phyloP scores from a whole-genome alignment of 2,888 invertebrate genomes.

The Zelleria hepariella region DNA sequence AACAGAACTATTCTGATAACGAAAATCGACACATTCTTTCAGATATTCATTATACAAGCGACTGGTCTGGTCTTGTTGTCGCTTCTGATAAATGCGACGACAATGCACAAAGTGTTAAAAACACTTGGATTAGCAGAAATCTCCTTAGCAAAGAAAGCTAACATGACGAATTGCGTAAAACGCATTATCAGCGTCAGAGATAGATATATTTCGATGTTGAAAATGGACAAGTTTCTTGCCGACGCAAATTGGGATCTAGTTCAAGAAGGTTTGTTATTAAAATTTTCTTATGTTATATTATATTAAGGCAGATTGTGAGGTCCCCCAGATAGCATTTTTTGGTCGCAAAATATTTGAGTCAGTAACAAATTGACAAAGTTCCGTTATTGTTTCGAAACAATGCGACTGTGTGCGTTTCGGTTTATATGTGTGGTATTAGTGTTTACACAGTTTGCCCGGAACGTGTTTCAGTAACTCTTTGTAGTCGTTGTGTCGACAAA shows the following conservation, averaged over 20 bases:
- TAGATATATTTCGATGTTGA: constrained; percentile 67
- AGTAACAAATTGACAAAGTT: no score
- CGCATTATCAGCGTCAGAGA: constrained; percentile 58
- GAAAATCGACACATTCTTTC: constrained; percentile 5
- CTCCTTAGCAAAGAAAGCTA: constrained; percentile 64
- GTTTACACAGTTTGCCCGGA: no score
- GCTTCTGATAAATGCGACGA: constrained; percentile 71
- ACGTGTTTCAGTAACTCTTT: no score
- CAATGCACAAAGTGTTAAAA: constrained; percentile 61
- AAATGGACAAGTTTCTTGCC: constrained; percentile 75
- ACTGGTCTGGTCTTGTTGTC: constrained; percentile 72
- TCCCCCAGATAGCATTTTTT: no score
- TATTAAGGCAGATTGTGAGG: neutral
- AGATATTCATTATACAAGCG: constrained; percentile 70
- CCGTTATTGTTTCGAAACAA: no score
- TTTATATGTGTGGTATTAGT: no score
- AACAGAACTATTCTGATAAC: neutral
- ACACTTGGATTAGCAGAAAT: constrained; percentile 65
- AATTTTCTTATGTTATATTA: neutral
- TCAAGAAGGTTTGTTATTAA: constrained; percentile 32
- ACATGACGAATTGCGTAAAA: constrained; percentile 70
- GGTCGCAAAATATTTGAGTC: no score
- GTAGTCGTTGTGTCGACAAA: no score
- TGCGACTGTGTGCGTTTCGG: no score
- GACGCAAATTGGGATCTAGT: constrained; percentile 76